A percentile compares a stretch with the other conserved stretches of the same genome.
Evolutionary conservation across 92 coral and sea anemone species (phyloP).

Genomic region (Galaxea fascicularis): DNA sequence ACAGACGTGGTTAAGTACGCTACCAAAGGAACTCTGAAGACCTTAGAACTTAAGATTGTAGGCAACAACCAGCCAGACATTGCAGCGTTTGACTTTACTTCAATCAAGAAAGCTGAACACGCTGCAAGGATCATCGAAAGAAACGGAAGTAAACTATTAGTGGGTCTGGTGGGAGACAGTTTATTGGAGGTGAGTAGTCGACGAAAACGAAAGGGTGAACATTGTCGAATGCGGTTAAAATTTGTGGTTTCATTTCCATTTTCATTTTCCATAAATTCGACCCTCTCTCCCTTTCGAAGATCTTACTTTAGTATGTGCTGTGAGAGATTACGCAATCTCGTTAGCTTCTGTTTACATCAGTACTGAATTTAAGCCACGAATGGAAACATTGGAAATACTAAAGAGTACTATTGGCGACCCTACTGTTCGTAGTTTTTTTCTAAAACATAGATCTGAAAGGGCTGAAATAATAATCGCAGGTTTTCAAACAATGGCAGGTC

Average conservation of each 20-base stretch:
- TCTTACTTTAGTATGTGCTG: too few species aligned
- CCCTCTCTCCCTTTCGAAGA: too few species aligned
- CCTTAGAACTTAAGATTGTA: conserved; percentile 73
- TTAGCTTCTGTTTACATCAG: neutral
- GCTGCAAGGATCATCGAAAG: conserved; percentile 94
- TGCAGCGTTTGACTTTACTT: conserved; percentile 97
- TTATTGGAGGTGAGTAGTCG: conserved; percentile 83
- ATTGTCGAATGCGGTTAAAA: too few species aligned
- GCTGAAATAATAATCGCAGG: too few species aligned
- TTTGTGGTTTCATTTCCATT: too few species aligned
- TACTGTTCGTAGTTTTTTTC: too few species aligned
- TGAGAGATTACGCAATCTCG: neutral
- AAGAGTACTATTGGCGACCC: too few species aligned
- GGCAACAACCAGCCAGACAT: conserved; percentile 81
- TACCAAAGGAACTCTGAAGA: conserved; percentile 81
- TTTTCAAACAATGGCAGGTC: too few species aligned
- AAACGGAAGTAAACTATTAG: conserved; percentile 86
- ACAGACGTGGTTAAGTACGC: conserved; percentile 88
- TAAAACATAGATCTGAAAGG: too few species aligned
- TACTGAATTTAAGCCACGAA: too few species aligned
- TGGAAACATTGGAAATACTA: neutral
- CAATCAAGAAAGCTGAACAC: conserved; percentile 94
- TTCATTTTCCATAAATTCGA: too few species aligned
- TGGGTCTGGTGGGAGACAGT: conserved; percentile 97
- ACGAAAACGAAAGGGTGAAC: too few species aligned